A percentile compares a stretch with the other conserved stretches of the same genome.
Conservation (phyloP, 2,113 vertebrate species). For the Pagrus major region DNA sequence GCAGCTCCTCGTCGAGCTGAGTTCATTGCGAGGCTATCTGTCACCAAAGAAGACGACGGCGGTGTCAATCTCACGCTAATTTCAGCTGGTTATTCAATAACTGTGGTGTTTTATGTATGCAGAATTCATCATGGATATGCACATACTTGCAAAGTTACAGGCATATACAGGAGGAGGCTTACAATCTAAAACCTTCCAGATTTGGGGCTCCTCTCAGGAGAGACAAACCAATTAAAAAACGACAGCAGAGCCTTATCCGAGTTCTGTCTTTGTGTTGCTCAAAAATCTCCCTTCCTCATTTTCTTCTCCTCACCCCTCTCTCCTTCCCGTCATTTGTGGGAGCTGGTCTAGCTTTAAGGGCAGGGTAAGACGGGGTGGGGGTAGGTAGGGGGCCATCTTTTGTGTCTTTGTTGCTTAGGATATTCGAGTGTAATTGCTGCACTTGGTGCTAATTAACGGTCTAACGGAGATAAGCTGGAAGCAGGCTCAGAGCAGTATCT, state of each 20-base stretch:
- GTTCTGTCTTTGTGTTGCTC: conserved; percentile 67
- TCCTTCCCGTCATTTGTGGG: conserved; percentile 63
- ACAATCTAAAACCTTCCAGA: conserved; percentile 68
- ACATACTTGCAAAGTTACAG: conserved; percentile 30
- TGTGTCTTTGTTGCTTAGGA: conserved; percentile 78
- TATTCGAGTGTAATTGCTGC: conserved; percentile 79
- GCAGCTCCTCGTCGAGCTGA: neutral
- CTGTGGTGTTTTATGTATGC: neutral
- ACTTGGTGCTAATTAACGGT: conserved; percentile 79
- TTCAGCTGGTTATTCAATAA: conserved; percentile 6
- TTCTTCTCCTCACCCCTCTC: conserved; percentile 44
- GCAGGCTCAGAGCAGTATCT: conserved; percentile 70
- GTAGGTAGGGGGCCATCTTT: conserved; percentile 58
- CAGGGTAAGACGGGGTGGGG: conserved; percentile 27
- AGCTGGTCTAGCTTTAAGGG: conserved; percentile 69
- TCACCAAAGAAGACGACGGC: neutral
- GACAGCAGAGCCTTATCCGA: conserved; percentile 75
- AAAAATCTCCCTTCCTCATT: conserved; percentile 55
- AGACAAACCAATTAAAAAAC: conserved; percentile 83
- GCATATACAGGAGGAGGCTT: conserved; percentile 43
- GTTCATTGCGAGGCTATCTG: conserved; percentile 3
- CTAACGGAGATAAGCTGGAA: conserved; percentile 73
- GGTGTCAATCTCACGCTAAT: conserved; percentile 7
- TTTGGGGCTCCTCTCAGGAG: conserved; percentile 81
- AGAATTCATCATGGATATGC: conserved; percentile 17